These are phyloP conservation scores for Melangyna quadrimaculata DNA, from an alignment of 2,888 invertebrate genomes.

Conservation along the genomic window DNA sequence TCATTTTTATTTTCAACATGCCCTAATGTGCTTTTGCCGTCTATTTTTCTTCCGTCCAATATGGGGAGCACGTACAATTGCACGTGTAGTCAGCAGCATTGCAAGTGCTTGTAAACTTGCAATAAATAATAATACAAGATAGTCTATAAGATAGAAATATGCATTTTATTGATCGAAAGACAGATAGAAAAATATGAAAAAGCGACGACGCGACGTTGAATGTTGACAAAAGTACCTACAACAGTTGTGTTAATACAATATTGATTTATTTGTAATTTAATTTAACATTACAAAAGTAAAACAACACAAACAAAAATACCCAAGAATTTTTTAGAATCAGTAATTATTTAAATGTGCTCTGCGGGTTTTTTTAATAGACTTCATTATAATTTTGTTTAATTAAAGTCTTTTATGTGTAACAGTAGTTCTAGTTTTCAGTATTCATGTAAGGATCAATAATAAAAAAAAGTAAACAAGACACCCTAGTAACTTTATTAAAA, in stretches of 20 bases:
- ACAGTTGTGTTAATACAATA: neutral
- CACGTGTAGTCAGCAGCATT: neutral
- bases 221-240: neutral
- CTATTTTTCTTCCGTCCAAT: neutral
- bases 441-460: neutral
- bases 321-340: neutral
- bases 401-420: neutral
- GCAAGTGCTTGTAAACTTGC: constrained; percentile 12
- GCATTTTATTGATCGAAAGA: constrained; percentile 3
- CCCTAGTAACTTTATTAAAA: neutral
- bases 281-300: neutral
- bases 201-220: neutral
- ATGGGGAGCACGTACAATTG: neutral
- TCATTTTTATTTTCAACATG: neutral
- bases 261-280: neutral
- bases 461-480: neutral
- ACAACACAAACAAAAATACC: neutral
- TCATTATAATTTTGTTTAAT: neutral
- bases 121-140: neutral
- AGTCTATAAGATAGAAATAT: neutral
- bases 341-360: neutral
- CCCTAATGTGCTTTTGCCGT: neutral
- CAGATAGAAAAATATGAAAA: neutral
- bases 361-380: neutral
- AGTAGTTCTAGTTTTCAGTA: neutral